phyloP scores from a whole-genome alignment of 2,888 invertebrate genomes.

The Autographa gamma region DNA sequence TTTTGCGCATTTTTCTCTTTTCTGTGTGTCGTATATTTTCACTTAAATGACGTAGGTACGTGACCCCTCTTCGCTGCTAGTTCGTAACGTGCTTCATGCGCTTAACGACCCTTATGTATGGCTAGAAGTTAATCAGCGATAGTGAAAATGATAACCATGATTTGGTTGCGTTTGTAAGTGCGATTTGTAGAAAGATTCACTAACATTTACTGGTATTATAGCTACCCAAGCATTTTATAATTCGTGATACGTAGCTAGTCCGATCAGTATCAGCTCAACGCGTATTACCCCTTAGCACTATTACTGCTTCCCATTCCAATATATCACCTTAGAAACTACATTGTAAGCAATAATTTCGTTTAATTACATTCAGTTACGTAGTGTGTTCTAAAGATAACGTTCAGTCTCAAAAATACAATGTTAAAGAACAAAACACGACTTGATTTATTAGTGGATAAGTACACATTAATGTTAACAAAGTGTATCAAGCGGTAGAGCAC shows the following conservation, averaged over 20 bases:
- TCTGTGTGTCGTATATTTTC: conserved; percentile 86
- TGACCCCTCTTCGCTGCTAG: conserved; percentile 81
- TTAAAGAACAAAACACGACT: conserved; percentile 49
- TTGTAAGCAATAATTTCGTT: conserved; percentile 37
- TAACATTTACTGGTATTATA: neutral
- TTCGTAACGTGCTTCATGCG: conserved; percentile 70
- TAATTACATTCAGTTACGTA: conserved; percentile 36
- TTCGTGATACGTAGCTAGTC: neutral
- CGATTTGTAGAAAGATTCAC: neutral
- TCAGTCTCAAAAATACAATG: conserved; percentile 47
- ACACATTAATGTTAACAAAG: conserved; percentile 63
- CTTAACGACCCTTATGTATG: conserved; percentile 57
- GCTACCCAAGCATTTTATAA: neutral
- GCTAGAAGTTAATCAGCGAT: conserved; percentile 11
- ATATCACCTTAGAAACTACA: conserved; percentile 22
- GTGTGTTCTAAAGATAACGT: conserved; percentile 25
- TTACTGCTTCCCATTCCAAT: conserved; percentile 45
- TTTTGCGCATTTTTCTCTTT: conserved; percentile 87
- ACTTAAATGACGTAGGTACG: conserved; percentile 87
- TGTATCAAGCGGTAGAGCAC: conserved; percentile 61
- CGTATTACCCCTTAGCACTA: conserved; percentile 49
- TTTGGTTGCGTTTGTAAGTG: conserved; percentile 30
- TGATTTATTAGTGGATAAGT: conserved; percentile 58
- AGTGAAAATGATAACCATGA: conserved; percentile 33
- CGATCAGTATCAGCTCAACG: conserved; percentile 35